Evolutionary conservation across 2,113 vertebrate genomes (phyloP).

Genomic region (Myrmophylax atrothorax): DNA sequence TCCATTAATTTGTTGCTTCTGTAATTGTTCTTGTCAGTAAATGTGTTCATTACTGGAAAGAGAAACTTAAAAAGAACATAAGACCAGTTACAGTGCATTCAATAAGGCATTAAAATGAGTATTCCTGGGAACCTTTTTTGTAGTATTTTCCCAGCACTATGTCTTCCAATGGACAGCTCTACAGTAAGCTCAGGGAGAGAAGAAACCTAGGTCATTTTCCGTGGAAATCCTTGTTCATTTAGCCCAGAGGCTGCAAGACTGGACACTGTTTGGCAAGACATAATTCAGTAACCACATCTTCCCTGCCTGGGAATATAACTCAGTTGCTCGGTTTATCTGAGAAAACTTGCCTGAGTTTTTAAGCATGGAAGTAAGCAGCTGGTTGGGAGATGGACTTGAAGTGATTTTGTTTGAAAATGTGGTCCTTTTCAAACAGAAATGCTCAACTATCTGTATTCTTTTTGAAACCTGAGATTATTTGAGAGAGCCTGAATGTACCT

Average conservation of each 20-base stretch:
- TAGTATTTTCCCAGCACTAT: slow-evolving; percentile 45
- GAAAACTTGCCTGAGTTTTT: not conserved
- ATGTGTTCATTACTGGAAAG: slow-evolving; percentile 21
- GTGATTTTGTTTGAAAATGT: not conserved
- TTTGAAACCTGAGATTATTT: slow-evolving; percentile 21
- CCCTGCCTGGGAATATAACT: slow-evolving; percentile 4
- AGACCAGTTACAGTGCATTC: not conserved
- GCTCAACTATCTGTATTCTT: not conserved
- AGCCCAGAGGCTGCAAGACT: slow-evolving; percentile 2
- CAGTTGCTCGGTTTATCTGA: slow-evolving; percentile 20
- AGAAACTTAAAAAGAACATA: not conserved
- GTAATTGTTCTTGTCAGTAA: slow-evolving; percentile 42
- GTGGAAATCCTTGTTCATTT: slow-evolving; percentile 30
- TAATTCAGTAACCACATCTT: slow-evolving; percentile 30
- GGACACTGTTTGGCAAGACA: slow-evolving; percentile 33
- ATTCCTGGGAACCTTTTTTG: slow-evolving; percentile 41
- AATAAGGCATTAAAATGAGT: slow-evolving; percentile 39
- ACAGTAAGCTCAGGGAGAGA: not conserved
- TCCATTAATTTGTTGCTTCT: slow-evolving; percentile 31
- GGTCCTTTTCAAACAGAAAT: not conserved
- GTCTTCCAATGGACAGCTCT: slow-evolving; percentile 19
- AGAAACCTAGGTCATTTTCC: slow-evolving; percentile 28
- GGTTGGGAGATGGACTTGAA: not conserved
- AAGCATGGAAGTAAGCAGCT: not conserved
- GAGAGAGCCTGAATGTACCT: not conserved